Base-by-base conservation (phyloP, 2,113 vertebrate genomes). In the Tichodroma muraria region DNA sequence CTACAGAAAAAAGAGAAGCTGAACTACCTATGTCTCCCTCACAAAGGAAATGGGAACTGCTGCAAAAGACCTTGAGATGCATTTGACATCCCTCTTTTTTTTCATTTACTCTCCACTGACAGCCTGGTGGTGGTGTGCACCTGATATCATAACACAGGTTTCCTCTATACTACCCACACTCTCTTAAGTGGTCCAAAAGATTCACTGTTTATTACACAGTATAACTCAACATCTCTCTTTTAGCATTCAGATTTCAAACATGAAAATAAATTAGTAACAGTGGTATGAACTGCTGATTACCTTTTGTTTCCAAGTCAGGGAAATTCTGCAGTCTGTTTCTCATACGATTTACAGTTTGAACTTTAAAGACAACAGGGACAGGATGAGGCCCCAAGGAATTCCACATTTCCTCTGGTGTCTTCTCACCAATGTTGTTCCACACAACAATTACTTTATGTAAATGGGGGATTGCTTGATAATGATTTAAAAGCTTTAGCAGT, bases 381-480 rank as follows among this genome's bases (percentile, higher is more conserved):
- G 99, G 99, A 94, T 99, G 99, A 71, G 99, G 99, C 15, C 98
- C 98, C 56, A 99, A 59, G 20, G 98, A 98, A 72, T 98, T 97
- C 99, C 99, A 99, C n/a, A 98, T 88, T 68, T 98, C 98, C 30
- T 97, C 95, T 7, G 99, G 99, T 4, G 97, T 97, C 93, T 98
- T 98, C 94, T 98, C 98, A 49, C 98, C 98, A 24, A 99, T 30
- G 49, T 99, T 99, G 96, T 99, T 99, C 99, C 99, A 99, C 6
- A 99, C 98, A 33, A 99, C 98, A 35, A 99, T 97, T 61, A 99
- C 97, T 91, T 96, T 96, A 95, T 98, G 98, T 47, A 99, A 98
- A 50, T 97, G 98, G 47, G 99, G 98, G 37, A 99, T 96, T 9
- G 98, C 99, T 96, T 99, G 99, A 83, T 99, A 99, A 89, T 99